Base-by-base conservation (phyloP, 1,140 invertebrate species). In the Lordiphosa mommai region DNA sequence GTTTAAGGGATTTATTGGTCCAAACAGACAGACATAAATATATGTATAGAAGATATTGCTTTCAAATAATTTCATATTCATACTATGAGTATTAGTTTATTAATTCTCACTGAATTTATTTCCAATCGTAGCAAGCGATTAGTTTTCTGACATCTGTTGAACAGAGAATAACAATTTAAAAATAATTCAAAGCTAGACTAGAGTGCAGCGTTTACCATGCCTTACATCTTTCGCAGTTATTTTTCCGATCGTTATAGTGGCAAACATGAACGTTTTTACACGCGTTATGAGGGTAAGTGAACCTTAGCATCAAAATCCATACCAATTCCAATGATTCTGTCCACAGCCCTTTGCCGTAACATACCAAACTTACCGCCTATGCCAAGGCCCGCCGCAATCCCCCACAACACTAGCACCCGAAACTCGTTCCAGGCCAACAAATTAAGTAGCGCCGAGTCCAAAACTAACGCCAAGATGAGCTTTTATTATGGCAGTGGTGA, bases 201-300 rank as follows among this genome's bases (percentile, higher is more conserved):
- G 23, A 4, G 23, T 7, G 4, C 6, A 27, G 23, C 6, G 4
- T 37, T 7, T 10, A 58, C 36, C 5, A 77, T 77, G 73, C 73
- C 74, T 0, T 12, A 10, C 4, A 8, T 53, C 4, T 76, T 71
- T 32, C 36, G 38, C 14, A 51, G 76, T 10, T 44, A 61, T 7
- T 56, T 79, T 20, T 79, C 74, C 2, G 13, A 79, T 41, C 74
- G 74, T 5, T 72, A 79, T 9, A 53, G 36, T 23, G 13, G 9
- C 3, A 61, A 71, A 2, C n/a, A 34, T 1, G 47, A 60, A 4
- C 36, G 30, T 0, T 61, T 66, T 30, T 58, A 66, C 14, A 10
- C 74, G 0, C 41, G 66, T 0, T 44, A 58, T 7, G 60, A 82
- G n/a, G 77, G 76, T 80, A 17, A 63, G 55, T 2, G 0, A 16